Base-by-base conservation (phyloP, 1,140 invertebrate genomes). In the Ceratosolen solmsi region DNA sequence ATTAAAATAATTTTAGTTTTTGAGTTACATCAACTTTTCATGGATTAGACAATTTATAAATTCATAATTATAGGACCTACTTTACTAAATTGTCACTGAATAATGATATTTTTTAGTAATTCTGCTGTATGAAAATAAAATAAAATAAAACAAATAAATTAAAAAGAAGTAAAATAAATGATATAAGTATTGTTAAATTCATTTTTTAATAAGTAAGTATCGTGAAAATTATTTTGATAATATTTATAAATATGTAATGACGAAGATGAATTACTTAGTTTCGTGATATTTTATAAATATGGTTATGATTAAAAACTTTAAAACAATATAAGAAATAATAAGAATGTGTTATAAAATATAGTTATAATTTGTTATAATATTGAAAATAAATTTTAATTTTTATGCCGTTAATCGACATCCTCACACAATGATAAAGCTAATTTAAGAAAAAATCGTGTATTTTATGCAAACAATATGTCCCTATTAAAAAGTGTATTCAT, bases 261-360 rank as follows among this genome's bases (percentile, higher is more conserved):
- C 70, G 25, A 72, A 72, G 70, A 72, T 72, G 70, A 72, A 72
- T 72, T 38, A 72, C n/a, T 49, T 49, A 49, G 56, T 46, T 63
- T 30, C 74, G 74, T 77, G 74, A 77, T 58, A 63, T 77, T 65
- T 77, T 46, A 46, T 2, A 27, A 58, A 77, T 77, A 65, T 27
- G 74, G 20, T 41, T 60, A 15, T 36, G 25, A 13, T 30, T 49
- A 8, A 2, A 72, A 72, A 49, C 25, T 72, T 72, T 25, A 70
- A 49, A 49, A 17, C 27, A 49, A 27, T 51, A 27, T 72, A 72
- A 51, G 13, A 49, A 38, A 20, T 22, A 17, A n/a, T 17, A 49
- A 27, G 38, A 49, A 49, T 49, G 27, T 30, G 2, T 72, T 41
- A 30, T 49, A 11, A 27, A 49, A 49, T 51, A 27, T 27, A 30